Evolutionary conservation across 2,888 invertebrate species (phyloP).

Genomic region (Cantharis nigra): DNA sequence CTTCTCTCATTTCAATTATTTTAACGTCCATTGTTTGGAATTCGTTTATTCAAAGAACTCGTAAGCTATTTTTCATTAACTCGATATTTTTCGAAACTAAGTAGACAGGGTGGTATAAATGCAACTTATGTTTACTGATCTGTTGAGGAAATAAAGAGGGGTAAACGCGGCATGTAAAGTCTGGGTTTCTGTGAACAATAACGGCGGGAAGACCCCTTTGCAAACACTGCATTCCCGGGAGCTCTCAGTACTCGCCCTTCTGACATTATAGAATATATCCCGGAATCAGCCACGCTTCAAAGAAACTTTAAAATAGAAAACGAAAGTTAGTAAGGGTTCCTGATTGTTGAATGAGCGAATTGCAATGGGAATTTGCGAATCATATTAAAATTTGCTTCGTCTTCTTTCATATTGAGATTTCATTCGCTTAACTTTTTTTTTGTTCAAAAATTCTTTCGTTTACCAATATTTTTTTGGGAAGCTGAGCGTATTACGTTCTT

Average conservation of each 20-base stretch:
- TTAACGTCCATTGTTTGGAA: background rate
- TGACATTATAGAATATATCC: slow-evolving; percentile 27
- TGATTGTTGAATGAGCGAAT: slow-evolving; percentile 20
- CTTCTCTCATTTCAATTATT: background rate
- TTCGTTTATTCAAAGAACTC: background rate
- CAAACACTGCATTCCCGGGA: slow-evolving; percentile 30
- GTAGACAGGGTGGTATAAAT: slow-evolving; percentile 2
- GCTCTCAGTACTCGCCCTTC: slow-evolving; percentile 22
- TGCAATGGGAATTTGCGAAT: background rate
- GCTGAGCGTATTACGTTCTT: background rate
- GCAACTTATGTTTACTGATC: slow-evolving; percentile 23
- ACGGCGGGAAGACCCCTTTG: slow-evolving; percentile 23
- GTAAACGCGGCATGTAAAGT: slow-evolving; percentile 21
- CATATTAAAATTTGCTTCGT: background rate
- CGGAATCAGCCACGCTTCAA: slow-evolving; percentile 37
- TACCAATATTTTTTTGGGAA: background rate
- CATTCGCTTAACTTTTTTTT: background rate
- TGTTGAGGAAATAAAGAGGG: slow-evolving; percentile 20
- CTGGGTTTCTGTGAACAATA: slow-evolving; percentile 23
- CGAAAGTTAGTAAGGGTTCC: slow-evolving; percentile 15
- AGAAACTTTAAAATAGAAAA: slow-evolving; percentile 37
- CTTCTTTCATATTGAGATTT: background rate
- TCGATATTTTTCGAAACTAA: background rate
- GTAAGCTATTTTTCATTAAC: background rate
- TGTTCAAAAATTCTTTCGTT: background rate